Evolutionary conservation across 1,140 invertebrate species (phyloP), one percentile per base, ranked within the genome.

Genomic region (Teleogryllus occipitalis): DNA sequence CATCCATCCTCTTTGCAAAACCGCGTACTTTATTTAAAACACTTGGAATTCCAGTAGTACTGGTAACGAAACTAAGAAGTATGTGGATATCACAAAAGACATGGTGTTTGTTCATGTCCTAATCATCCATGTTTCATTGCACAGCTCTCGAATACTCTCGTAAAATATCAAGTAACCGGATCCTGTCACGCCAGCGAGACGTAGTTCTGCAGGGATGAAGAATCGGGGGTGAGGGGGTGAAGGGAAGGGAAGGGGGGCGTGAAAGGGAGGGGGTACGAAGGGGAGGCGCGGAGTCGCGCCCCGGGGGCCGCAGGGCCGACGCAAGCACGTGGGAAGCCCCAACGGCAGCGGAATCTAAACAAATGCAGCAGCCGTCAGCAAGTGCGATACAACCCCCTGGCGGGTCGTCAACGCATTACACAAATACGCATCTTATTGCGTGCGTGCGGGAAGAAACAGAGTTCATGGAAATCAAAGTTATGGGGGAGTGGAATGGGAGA

Each of bases 391-490:
- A 65, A 65, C 54, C 54, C 54, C 54, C 54, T 65, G 54, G 54
- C 54, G 54, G 54, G 54, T 65, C 54, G 54, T 65, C 54, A 65
- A 65, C 54, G 54, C 54, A 65, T 65, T 65, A 65, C 54, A 65
- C 54, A 65, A 65, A 65, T 65, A 65, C 54, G 54, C 54, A 65
- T 65, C 54, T 65, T 65, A 65, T 65, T 65, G 54, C 54, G 54
- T 65, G 54, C 54, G 54, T 65, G 54, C 54, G 10, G 18, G 18
- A 65, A 65, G 54, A 18, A 65, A 65, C 54, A 65, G 18, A 65
- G 54, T 65, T 65, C 54, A 65, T 65, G 54, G 54, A 65, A 65
- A 65, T 65, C 54, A 65, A 65, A 65, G 54, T 65, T 65, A 65
- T 65, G 54, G 18, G 54, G 18, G 54, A 18, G 54, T 65, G 54